Base-by-base conservation (phyloP, 2,113 vertebrate genomes). In the Passer montanus region DNA sequence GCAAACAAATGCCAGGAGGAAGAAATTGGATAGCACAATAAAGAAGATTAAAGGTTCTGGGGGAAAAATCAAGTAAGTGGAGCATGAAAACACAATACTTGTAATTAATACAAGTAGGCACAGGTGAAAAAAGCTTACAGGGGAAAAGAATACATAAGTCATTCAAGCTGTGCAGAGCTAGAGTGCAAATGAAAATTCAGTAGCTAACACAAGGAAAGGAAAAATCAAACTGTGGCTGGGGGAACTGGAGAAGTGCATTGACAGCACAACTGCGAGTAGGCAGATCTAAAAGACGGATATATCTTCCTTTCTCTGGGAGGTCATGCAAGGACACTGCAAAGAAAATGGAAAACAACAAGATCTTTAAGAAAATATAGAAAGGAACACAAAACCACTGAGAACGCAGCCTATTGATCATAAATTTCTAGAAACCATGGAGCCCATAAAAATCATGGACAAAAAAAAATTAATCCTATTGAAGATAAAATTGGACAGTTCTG, bases 171-270 rank as follows among this genome's bases (percentile, higher is more conserved):
- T 77, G 88, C 79, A 90, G 79, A 88, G 37, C 72, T 55, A 88
- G 68, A 94, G 33, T 46, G 64, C 64, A 90, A 86, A 77, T 94
- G 64, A 95, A 91, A 96, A 93, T 92, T 94, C 77, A 89, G 68
- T 37, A 92, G 68, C 69, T 93, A 87, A 79, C 68, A 89, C 31
- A 78, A 68, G 50, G 69, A 89, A 87, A 95, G 80, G 44, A 81
- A 91, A 96, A 92, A 91, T 84, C 86, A 87, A 81, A 94, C 64
- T 84, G 93, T 0, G 56, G 64, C 73, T 96, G 56, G 64, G 87
- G 73, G 91, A 96, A 75, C 44, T 79, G 6, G 35, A 94, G 84
- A 96, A 87, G 52, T 91, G 90, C 91, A 72, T 49, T 94, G 95
- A 96, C 91, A 97, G 89, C 89, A 94, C 73, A 95, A 92, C 77